Conservation (phyloP, 1,140 invertebrate genomes). For the Sesamia nonagrioides region DNA sequence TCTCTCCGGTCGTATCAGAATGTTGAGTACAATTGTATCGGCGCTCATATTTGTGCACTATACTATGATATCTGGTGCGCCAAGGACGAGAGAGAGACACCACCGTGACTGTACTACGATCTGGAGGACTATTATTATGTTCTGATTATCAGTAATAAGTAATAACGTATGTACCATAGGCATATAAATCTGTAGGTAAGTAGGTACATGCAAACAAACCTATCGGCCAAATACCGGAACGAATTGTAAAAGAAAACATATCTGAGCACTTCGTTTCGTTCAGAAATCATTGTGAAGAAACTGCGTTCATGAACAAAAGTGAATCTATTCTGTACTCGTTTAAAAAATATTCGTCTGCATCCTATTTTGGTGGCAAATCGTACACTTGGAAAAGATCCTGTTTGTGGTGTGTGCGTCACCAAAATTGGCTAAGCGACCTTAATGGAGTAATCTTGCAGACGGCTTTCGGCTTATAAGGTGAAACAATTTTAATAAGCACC, state of each 20-base stretch:
- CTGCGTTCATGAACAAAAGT: constrained; percentile 5
- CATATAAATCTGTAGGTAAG: background rate
- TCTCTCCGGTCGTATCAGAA: too few relatives aligned
- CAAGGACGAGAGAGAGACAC: too few relatives aligned
- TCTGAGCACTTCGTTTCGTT: background rate
- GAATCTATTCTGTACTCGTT: background rate
- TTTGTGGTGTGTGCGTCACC: constrained; percentile 15
- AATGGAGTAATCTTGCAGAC: constrained; percentile 26
- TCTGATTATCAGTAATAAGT: too few relatives aligned
- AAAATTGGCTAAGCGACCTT: constrained; percentile 22
- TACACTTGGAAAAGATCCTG: constrained; percentile 7
- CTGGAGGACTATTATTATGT: too few relatives aligned
- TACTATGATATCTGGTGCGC: too few relatives aligned
- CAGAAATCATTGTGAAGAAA: background rate
- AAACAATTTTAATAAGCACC: background rate
- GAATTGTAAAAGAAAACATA: background rate
- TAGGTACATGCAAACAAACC: background rate
- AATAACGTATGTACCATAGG: too few relatives aligned
- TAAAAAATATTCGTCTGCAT: background rate
- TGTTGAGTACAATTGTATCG: too few relatives aligned
- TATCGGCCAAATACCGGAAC: constrained; percentile 15
- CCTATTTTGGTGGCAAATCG: background rate
- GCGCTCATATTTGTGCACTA: too few relatives aligned
- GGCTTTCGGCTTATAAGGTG: constrained; percentile 14
- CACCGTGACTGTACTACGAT: too few relatives aligned